Evolutionary conservation across 2,113 vertebrate species (phyloP).

Genomic region (Bostrychus sinensis): DNA sequence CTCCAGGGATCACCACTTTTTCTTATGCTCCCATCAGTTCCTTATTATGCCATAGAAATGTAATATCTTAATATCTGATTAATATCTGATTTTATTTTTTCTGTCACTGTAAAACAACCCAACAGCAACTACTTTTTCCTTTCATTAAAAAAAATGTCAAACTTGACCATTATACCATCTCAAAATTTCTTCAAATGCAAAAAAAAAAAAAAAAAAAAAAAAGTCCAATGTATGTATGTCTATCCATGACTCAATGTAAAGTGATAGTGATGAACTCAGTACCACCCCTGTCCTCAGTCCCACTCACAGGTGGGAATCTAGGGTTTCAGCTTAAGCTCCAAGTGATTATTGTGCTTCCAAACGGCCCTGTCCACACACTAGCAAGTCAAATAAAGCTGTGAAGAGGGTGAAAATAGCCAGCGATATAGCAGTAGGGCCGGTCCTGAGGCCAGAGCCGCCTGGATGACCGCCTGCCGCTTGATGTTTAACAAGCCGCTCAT

Average conservation of each 20-base stretch:
- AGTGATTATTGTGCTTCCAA: constrained; percentile 75
- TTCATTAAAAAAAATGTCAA: no score
- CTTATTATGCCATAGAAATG: no score
- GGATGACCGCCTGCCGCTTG: constrained; percentile 65
- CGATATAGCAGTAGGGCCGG: constrained; percentile 38
- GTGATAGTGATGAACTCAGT: constrained; percentile 37
- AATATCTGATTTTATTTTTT: no score
- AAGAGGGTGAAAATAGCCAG: constrained; percentile 71
- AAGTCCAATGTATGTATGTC: not conserved
- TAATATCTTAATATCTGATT: no score
- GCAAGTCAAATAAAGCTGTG: constrained; percentile 71
- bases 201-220: no score
- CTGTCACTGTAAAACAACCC: no score
- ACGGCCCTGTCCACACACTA: constrained; percentile 63
- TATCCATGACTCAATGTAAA: constrained; percentile 21
- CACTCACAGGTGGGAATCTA: constrained; percentile 61
- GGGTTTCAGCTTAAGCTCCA: constrained; percentile 62
- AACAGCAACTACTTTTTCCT: no score
- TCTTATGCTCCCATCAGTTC: constrained; percentile 47
- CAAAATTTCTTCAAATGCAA: no score
- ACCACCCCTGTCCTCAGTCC: constrained; percentile 53
- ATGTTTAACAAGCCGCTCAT: constrained; percentile 79
- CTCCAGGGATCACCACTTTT: constrained; percentile 50
- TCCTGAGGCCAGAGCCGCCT: constrained; percentile 55
- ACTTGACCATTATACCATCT: no score